These are phyloP conservation scores for Lacerta bilineata DNA, from an alignment of 2,797 vertebrate genomes.

Conservation along the genomic window DNA sequence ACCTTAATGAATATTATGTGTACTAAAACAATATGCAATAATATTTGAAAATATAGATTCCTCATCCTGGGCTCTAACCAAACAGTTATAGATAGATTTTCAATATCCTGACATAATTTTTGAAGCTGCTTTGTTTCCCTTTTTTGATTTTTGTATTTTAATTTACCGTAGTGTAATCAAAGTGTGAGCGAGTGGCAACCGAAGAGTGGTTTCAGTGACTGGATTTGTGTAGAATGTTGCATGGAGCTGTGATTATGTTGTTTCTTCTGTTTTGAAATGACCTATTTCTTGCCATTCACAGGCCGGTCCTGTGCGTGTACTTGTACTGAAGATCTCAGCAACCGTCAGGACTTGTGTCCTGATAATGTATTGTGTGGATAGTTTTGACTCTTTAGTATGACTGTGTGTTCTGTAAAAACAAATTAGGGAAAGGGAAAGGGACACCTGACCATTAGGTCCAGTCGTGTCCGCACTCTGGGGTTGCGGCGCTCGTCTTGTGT, in stretches of 20 bases:
- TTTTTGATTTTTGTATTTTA: slow-evolving; percentile 76
- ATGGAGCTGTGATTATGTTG: slow-evolving; percentile 86
- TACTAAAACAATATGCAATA: not conserved
- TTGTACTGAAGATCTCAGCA: slow-evolving; percentile 76
- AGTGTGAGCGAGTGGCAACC: slow-evolving; percentile 82
- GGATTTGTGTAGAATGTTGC: slow-evolving; percentile 81
- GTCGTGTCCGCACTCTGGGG: too few species aligned
- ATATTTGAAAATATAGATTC: not conserved
- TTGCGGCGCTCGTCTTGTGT: too few species aligned
- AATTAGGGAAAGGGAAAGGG: slow-evolving; percentile 25
- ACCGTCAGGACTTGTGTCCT: slow-evolving; percentile 74
- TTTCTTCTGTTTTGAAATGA: slow-evolving; percentile 78
- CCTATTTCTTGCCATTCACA: slow-evolving; percentile 82
- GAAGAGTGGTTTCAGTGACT: slow-evolving; percentile 84
- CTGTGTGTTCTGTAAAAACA: slow-evolving; percentile 73
- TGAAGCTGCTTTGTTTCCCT: slow-evolving; percentile 92
- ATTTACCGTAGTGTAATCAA: slow-evolving; percentile 78
- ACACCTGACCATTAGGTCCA: too few species aligned
- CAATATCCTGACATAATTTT: slow-evolving; percentile 86
- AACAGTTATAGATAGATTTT: slow-evolving; percentile 58
- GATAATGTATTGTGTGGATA: slow-evolving; percentile 76
- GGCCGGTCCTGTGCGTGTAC: slow-evolving; percentile 91
- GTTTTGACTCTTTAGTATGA: slow-evolving; percentile 67
- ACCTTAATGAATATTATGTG: not conserved
- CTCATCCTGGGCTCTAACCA: not conserved